Base-by-base conservation (phyloP, 2,888 invertebrate genomes). In the Acleris sparsana region DNA sequence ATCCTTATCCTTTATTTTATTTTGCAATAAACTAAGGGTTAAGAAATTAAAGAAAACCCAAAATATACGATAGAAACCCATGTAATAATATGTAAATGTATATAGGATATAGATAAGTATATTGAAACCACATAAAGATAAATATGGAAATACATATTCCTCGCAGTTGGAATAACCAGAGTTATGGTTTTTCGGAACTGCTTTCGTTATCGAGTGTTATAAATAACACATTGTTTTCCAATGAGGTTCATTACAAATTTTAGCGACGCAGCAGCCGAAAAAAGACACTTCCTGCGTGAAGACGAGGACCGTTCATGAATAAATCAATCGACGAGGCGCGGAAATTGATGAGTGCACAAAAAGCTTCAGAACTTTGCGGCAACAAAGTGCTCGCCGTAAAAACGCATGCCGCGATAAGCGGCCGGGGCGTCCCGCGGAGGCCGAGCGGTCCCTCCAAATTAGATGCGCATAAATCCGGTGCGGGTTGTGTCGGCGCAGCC, bases 341-440 rank as follows among this genome's bases (percentile, higher is more conserved):
- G 92, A 92, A 91, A 92, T 92, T 92, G 90, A 92, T 92, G 89
- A 85, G 87, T 76, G 83, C 75, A 76, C 88, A 92, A 92, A 92
- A 92, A 92, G 84, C 78, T 80, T 80, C 80, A 83, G 84, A 85
- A 83, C 86, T 85, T 78, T 82, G 82, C 85, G 84, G 86, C 89
- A 88, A 90, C 91, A 92, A 90, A 91, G 87, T 90, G 88, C 83
- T 84, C 76, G 80, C 84, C 80, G 84, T 86, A 92, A 91, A 91
- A 91, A 90, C 84, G 81, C 82, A 83, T 72, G 79, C 81, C 80
- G 78, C 83, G 86, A 85, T 86, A 85, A 84, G 79, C 62, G 71
- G 61, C 60, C 68, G 70, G 39, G 78, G 76, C 77, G 78, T 85
- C 85, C 88, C 83, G 80, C 83, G 74, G 84, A 80, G 78, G 72